Base-by-base conservation (phyloP, 2,888 invertebrate species). In the Agrilus cyanescens region DNA sequence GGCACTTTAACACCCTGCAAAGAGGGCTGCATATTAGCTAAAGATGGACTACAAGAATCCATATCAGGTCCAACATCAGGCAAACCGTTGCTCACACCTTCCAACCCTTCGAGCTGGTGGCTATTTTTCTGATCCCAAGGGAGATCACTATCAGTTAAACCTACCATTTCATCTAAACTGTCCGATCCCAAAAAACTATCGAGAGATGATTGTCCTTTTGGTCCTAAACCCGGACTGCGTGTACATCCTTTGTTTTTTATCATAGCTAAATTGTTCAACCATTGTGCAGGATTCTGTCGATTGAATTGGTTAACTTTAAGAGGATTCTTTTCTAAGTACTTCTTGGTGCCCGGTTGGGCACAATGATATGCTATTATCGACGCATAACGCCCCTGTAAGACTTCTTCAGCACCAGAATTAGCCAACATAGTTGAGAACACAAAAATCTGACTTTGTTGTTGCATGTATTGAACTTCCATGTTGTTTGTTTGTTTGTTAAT, bases 391-490 rank as follows among this genome's bases (percentile, higher is more conserved):
- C 93, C 89, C 48, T 84, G 83, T 47, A 90, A 70, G 12, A 95
- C 94, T 12, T 88, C 80, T 57, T 96, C 94, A 0, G 95, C 95
- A 4, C 93, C 94, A 62, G 90, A 85, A 68, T 96, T 96, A 4
- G 95, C 96, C 68, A 94, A 70, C 57, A 82, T 73, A 7, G 96
- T 95, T 15, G 93, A 90, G 72, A 96, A 96, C 54, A 96, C 95
- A 76, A 94, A 96, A 65, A 96, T 91, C 68, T 95, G 94, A 70
- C 90, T 94, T 70, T 95, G 94, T 69, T 96, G 94, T 71, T 93
- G 90, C 85, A 85, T 84, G 58, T 85, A 85, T 61, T 82, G 81
- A 51, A 86, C 85, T 72, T 88, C 87, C 75, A 86, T 83, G 50
- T 83, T 81, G 53, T 83, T 81, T 51, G 80, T 78, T 60, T 84